These are phyloP conservation scores for Lagopus muta DNA, from an alignment of 2,113 vertebrate genomes.

Conservation along the genomic window DNA sequence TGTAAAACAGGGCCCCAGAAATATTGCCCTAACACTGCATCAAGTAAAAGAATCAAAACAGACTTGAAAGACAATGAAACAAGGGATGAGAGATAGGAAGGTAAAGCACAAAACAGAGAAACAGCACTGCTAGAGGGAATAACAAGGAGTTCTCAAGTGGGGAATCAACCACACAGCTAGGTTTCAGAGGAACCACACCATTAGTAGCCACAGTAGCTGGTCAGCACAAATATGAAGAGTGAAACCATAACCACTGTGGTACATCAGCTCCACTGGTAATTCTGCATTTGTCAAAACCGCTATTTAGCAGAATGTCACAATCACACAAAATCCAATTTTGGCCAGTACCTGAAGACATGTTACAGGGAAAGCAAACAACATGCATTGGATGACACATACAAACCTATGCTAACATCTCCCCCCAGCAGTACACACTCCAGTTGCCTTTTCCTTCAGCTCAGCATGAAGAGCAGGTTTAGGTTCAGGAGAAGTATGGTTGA, in stretches of 20 bases:
- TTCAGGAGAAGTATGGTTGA: neutral
- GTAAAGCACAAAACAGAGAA: neutral
- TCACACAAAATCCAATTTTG: neutral
- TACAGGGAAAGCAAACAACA: neutral
- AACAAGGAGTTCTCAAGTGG: neutral
- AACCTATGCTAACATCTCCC: neutral
- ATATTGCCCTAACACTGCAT: neutral
- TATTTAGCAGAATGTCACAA: neutral
- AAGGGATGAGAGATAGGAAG: neutral
- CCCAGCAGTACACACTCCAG: neutral
- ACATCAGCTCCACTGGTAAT: neutral
- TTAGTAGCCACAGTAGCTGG: conserved; percentile 42
- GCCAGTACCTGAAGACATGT: neutral
- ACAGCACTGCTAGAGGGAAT: neutral
- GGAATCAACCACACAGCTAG: neutral
- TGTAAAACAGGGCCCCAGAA: neutral
- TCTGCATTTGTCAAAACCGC: neutral
- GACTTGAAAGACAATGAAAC: neutral
- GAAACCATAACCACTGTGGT: neutral
- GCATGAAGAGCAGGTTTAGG: neutral
- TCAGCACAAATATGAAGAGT: neutral
- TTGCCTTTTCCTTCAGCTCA: neutral
- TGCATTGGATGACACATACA: neutral
- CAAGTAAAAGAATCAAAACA: neutral
- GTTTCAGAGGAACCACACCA: neutral